phyloP scores from a whole-genome alignment of 2,797 vertebrate genomes.

The Cirrhinus molitorella region DNA sequence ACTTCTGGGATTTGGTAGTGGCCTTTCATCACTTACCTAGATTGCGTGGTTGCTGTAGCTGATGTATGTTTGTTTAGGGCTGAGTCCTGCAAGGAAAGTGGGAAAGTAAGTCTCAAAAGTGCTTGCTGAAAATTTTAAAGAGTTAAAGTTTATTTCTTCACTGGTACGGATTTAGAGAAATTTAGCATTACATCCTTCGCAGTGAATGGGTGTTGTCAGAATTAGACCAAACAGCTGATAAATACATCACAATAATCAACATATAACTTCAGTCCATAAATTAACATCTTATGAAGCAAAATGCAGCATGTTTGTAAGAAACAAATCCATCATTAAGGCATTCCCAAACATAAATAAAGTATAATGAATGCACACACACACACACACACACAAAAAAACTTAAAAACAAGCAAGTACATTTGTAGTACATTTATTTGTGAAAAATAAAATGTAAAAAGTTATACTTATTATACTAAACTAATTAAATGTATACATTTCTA shows the following conservation, averaged over 20 bases:
- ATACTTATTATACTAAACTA: too few species aligned
- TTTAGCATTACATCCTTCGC: background rate
- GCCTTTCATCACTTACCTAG: conserved; percentile 77
- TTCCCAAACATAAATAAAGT: too few species aligned
- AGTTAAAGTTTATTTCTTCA: background rate
- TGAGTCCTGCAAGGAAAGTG: conserved; percentile 84
- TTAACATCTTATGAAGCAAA: background rate
- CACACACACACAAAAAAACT: too few species aligned
- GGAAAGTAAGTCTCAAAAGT: conserved; percentile 25
- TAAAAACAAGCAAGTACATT: too few species aligned
- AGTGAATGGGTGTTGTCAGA: background rate
- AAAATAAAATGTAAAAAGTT: too few species aligned
- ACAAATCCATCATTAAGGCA: too few species aligned
- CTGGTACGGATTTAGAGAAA: background rate
- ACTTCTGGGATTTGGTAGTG: conserved; percentile 66
- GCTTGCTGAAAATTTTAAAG: background rate
- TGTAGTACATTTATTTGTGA: too few species aligned
- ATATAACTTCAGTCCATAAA: background rate
- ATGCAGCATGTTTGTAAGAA: background rate
- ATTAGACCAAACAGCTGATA: background rate
- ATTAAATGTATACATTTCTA: too few species aligned
- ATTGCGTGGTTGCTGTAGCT: conserved; percentile 99
- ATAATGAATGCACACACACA: too few species aligned
- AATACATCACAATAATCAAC: background rate
- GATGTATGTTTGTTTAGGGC: conserved; percentile 98